Percentiles rank a stretch among this genome's conserved stretches.
Conservation (phyloP, 2,888 invertebrate species). For the Ennomos fuscantarius region DNA sequence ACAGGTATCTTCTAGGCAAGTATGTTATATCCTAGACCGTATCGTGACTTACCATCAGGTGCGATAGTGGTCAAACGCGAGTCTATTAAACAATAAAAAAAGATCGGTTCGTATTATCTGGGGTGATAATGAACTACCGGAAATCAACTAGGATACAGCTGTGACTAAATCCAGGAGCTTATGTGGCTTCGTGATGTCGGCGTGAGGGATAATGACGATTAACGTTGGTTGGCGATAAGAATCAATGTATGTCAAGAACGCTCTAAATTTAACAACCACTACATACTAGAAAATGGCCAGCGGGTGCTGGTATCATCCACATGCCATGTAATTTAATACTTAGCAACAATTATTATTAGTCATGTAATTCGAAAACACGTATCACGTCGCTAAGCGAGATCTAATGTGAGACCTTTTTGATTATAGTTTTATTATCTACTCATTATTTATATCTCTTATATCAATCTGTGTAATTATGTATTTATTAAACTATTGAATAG, state of each 20-base stretch:
- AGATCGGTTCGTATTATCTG: neutral
- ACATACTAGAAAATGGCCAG: conserved; percentile 10
- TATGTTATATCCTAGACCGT: too few relatives aligned
- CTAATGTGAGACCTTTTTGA: conserved; percentile 3
- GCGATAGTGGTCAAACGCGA: too few relatives aligned
- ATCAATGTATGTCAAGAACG: conserved; percentile 37
- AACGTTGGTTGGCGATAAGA: conserved; percentile 29
- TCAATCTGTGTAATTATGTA: conserved; percentile 7
- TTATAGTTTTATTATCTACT: conserved; percentile 15
- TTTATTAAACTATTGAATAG: too few relatives aligned
- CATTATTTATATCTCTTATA: conserved; percentile 20
- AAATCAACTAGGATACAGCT: conserved; percentile 9
- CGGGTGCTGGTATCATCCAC: conserved; percentile 1
- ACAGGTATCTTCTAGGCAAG: too few relatives aligned
- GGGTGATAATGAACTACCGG: neutral
- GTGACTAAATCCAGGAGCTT: conserved; percentile 24
- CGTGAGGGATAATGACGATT: conserved; percentile 33
- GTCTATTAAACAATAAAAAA: too few relatives aligned
- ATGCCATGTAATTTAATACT: conserved; percentile 10
- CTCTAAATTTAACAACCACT: conserved; percentile 20
- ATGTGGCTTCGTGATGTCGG: conserved; percentile 17
- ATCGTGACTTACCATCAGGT: too few relatives aligned
- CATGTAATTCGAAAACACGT: conserved; percentile 1
- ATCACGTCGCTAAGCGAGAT: conserved; percentile 20
- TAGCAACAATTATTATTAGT: conserved; percentile 17